Conservation (phyloP, 2,797 vertebrate species). For the Sciurus carolinensis region DNA sequence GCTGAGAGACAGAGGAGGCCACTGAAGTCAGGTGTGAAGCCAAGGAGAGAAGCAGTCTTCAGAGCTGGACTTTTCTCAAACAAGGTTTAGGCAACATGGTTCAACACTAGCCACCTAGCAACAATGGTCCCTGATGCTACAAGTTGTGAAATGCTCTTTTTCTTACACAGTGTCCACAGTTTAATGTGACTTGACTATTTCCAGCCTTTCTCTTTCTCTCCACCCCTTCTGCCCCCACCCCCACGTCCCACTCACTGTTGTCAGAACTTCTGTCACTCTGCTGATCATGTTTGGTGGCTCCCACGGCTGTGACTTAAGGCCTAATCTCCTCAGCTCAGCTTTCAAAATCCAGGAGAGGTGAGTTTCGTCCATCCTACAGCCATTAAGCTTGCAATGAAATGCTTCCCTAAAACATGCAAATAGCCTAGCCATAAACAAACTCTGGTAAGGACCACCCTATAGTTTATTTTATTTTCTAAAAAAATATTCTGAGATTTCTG, state of each 20-base stretch:
- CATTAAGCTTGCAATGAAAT: conserved; percentile 36
- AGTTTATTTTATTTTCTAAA: neutral
- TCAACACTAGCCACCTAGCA: neutral
- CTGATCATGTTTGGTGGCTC: neutral
- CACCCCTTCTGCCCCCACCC: too few species aligned
- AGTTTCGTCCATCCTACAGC: neutral
- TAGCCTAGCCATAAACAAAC: neutral
- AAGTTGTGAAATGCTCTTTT: neutral
- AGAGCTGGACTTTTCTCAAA: neutral
- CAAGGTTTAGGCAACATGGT: neutral
- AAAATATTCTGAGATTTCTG: neutral
- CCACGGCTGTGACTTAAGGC: neutral
- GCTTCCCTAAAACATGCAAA: conserved; percentile 44
- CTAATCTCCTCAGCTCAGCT: neutral
- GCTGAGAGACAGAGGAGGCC: neutral
- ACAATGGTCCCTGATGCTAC: neutral
- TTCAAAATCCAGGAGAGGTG: neutral
- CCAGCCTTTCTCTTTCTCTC: neutral
- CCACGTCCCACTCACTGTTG: neutral
- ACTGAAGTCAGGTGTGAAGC: neutral
- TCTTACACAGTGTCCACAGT: neutral
- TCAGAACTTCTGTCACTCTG: neutral
- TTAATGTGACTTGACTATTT: neutral
- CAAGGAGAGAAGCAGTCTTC: neutral
- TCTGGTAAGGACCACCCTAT: neutral